A percentile compares a stretch with the other conserved stretches of the same genome.
phyloP scores from a whole-genome alignment of 2,113 vertebrate species.

The Phocoena sinus region DNA sequence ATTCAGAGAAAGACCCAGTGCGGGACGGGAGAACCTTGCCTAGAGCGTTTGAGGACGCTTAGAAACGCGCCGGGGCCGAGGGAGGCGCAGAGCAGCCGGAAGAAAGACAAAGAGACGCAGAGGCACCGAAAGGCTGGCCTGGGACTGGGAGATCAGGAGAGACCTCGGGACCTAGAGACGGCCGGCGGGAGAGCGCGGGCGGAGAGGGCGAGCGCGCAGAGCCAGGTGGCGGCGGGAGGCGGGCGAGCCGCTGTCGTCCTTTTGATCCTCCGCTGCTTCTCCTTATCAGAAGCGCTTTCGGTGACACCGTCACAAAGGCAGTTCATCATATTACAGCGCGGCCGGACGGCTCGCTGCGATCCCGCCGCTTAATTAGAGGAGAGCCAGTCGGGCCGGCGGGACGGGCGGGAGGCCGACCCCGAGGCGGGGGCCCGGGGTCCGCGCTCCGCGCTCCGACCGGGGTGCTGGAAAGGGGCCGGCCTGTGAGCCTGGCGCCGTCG shows the following conservation, averaged over 20 bases:
- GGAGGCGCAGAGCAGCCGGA: neutral
- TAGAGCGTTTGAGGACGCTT: slow-evolving; percentile 74
- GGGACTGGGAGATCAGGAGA: neutral
- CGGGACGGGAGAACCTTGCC: slow-evolving; percentile 64
- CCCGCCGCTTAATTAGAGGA: slow-evolving; percentile 89
- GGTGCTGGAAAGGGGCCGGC: slow-evolving; percentile 76
- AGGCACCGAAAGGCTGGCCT: neutral
- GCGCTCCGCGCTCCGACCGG: slow-evolving; percentile 55
- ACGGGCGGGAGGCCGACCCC: slow-evolving; percentile 77
- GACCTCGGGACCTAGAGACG: neutral
- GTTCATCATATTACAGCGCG: slow-evolving; percentile 88
- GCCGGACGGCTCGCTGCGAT: slow-evolving; percentile 85
- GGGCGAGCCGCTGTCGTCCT: slow-evolving; percentile 63
- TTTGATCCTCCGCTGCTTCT: slow-evolving; percentile 88
- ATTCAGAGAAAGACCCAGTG: slow-evolving; percentile 44
- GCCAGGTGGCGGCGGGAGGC: slow-evolving; percentile 35
- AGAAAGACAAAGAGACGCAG: slow-evolving; percentile 13
- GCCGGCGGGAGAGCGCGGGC: neutral
- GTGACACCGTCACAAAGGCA: slow-evolving; percentile 87
- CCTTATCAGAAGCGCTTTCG: slow-evolving; percentile 92
- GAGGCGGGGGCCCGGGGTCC: slow-evolving; percentile 65
- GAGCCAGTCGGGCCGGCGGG: slow-evolving; percentile 82
- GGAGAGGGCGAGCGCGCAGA: neutral
- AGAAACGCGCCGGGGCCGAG: neutral
- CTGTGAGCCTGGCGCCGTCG: neutral